Base-by-base conservation (phyloP, 2,888 invertebrate species). In the Melanophora roralis region DNA sequence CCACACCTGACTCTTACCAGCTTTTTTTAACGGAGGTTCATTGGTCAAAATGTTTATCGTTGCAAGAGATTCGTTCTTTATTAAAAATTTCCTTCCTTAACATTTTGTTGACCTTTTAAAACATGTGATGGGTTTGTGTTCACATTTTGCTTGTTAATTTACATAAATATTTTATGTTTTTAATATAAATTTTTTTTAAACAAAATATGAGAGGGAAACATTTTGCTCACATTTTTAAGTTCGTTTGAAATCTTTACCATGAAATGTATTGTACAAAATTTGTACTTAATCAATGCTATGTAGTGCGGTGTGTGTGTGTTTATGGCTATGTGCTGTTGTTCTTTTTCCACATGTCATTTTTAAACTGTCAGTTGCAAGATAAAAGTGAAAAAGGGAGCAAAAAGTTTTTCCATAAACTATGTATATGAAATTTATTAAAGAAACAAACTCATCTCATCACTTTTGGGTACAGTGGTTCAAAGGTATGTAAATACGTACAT, bases 331-430 rank as follows among this genome's bases (percentile, higher is more conserved):
- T 36, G 43, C 27, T 60, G 74, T 36, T 57, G 65, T 21, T 55
- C 43, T 67, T 62, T 34, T 27, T 40, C 16, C 21, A 36, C 8
- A 59, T 67, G 45, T 53, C 67, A 60, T 75, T 75, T 67, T 68
- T 43, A 19, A 43, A n/a, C 67, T 68, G 74, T 75, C 74, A 75
- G 43, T 27, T 60, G 60, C 67, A 75, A 34, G 2, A 43, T 4
- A 6, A 53, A 34, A 32, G 7, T 27, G 6, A 12, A 21, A 38
- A 57, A 38, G 11, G 5, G 1, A 45, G 14, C 6, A 51, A 62
- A 23, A 0, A 7, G 34, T 32, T 51, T 34, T 51, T 71, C n/a
- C 23, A 4, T 23, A 7, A 4, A 34, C 19, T n/a, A 9, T 43
- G 2, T 38, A n/a, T n/a, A 23, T 6, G 34, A 36, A 36, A 19